Evolutionary conservation across 2,113 vertebrate genomes (phyloP).

Genomic region (Pavo muticus): DNA sequence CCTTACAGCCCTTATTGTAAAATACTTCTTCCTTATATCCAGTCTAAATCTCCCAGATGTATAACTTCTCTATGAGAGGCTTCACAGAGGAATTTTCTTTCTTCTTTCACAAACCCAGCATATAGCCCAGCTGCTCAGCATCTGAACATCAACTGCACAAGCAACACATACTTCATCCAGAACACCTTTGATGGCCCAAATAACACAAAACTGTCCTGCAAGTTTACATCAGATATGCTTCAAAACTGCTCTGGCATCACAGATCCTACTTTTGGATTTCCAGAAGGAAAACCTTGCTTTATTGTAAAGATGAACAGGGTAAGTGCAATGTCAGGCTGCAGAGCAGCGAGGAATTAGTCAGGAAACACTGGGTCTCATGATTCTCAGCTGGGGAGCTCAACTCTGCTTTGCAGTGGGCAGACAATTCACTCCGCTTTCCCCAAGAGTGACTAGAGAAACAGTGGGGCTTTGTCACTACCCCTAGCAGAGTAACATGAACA

Average conservation of each 20-base stretch:
- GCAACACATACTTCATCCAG: conserved; percentile 81
- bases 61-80: background rate
- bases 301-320: conserved; percentile 95
- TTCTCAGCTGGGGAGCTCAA: rapidly evolving
- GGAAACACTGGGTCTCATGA: rapidly evolving
- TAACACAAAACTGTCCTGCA: conserved; percentile 87
- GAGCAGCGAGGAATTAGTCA: background rate
- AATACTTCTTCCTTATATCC: too few species aligned
- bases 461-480: background rate
- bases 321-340: background rate
- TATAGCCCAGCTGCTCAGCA: conserved; percentile 83
- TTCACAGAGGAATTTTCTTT: background rate
- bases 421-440: background rate
- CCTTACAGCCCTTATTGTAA: too few species aligned
- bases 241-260: conserved; percentile 83
- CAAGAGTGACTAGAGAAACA: background rate
- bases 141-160: conserved; percentile 78
- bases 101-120: conserved; percentile 65
- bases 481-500: background rate
- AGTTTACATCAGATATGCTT: conserved; percentile 85
- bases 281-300: conserved; percentile 86
- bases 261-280: conserved; percentile 86
- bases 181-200: conserved; percentile 74
- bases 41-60: background rate
- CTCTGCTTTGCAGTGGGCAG: background rate